Evolutionary conservation across 1,140 invertebrate species (phyloP).

Genomic region (Leptoteleia sp.): DNA sequence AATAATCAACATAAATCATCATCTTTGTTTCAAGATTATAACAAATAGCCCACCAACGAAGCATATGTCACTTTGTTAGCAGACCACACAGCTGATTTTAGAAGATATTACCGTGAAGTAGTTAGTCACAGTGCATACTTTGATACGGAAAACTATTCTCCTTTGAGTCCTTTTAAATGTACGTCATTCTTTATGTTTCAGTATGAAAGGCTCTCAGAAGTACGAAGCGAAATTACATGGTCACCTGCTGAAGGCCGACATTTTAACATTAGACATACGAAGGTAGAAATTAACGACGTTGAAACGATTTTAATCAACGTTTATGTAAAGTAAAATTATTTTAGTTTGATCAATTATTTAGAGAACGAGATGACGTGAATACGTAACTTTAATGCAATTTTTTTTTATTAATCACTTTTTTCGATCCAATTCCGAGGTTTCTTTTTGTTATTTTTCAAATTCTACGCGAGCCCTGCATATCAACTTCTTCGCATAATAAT

Average conservation of each 20-base stretch:
- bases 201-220: conserved; percentile 46
- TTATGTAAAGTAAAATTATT: conserved; percentile 11
- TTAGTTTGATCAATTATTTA: too few species aligned
- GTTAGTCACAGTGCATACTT: conserved; percentile 52
- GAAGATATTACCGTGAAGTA: conserved; percentile 49
- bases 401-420: too few species aligned
- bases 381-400: too few species aligned
- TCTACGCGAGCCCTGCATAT: too few species aligned
- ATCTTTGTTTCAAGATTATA: conserved; percentile 43
- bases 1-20: conserved; percentile 38
- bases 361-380: too few species aligned
- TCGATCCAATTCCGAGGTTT: too few species aligned
- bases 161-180: conserved; percentile 38
- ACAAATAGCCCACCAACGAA: conserved; percentile 56
- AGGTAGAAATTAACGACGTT: conserved; percentile 32
- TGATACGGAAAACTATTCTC: conserved; percentile 51
- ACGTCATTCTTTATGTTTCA: conserved; percentile 55
- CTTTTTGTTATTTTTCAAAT: too few species aligned
- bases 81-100: conserved; percentile 44
- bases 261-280: conserved; percentile 43
- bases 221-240: conserved; percentile 52
- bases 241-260: conserved; percentile 47
- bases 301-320: conserved; percentile 37
- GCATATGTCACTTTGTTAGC: conserved; percentile 34
- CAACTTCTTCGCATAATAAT: too few species aligned